phyloP scores from a whole-genome alignment of 2,113 vertebrate species.

The Syrmaticus mikado region DNA sequence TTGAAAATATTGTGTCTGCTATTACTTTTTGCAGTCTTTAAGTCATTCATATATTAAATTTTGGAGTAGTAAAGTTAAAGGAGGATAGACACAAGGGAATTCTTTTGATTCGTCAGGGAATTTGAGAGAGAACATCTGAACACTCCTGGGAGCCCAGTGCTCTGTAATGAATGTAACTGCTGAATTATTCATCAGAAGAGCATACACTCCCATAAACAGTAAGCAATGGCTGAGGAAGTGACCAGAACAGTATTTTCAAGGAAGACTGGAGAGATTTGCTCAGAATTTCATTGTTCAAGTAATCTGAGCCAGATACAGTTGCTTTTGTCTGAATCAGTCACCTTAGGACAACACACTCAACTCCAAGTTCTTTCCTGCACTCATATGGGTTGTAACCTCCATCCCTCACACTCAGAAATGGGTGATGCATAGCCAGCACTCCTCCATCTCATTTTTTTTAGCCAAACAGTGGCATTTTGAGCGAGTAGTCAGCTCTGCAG shows the following conservation, averaged over 20 bases:
- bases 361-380: neutral
- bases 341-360: neutral
- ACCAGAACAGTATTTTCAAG: neutral
- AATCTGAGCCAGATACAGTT: neutral
- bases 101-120: neutral
- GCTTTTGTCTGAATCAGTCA: neutral
- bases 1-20: neutral
- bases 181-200: slow-evolving; percentile 32
- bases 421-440: neutral
- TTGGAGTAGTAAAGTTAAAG: neutral
- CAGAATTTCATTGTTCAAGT: neutral
- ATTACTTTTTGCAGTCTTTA: neutral
- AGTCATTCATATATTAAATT: neutral
- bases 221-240: neutral
- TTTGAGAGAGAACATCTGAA: slow-evolving; percentile 3
- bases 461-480: neutral
- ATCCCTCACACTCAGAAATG: neutral
- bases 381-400: neutral
- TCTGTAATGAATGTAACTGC: neutral
- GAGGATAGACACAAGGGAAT: neutral
- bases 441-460: neutral
- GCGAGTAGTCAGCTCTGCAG: neutral
- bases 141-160: neutral
- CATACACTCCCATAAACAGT: neutral
- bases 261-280: neutral